Evolutionary conservation across 2,797 vertebrate species (phyloP), one percentile per base, ranked within the genome.

Genomic region (Enteromius treurensis): DNA sequence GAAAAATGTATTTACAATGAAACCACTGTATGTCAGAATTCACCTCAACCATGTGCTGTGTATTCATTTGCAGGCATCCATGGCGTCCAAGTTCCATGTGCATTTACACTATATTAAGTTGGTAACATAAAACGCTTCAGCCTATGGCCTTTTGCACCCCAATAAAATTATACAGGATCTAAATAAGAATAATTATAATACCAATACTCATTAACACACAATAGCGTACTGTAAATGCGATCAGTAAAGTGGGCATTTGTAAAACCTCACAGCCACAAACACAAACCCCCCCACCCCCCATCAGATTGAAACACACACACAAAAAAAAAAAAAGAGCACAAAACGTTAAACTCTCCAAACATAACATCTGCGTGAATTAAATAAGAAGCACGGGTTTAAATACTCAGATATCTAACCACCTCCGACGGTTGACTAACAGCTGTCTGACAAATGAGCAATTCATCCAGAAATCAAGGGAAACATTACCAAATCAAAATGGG

Each of bases 311-410:
- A 82, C 67, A 89, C 77, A 89, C 40, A 40, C 40, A 40, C 40
- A 40, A 40, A 40, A 40, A 40, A 11, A 42, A 42, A 42, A 40
- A 40, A 86, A 91, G 90, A 77, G 87, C 69, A 83, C 89, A 91
- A 85, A 90, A 89, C 88, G 47, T 65, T 85, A 49, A 74, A 78
- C 89, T 91, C 78, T 90, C 88, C 88, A 87, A 84, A 90, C 90
- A 91, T 85, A 83, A 91, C 90, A 92, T 87, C 77, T 89, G 86
- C 84, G 87, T 89, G 78, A 88, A 91, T 93, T 93, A 94, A 93
- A 95, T 93, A 93, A 87, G 90, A 93, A 90, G 93, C 92, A 91
- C 87, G 82, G 79, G 86, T 92, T 90, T 88, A 90, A 83, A 88
- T 91, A 91, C 89, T 90, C 89, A 84, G 89, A 79, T 51, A 68